Conservation (phyloP, 2,888 invertebrate genomes). For the Trissolcus brochymenae region DNA sequence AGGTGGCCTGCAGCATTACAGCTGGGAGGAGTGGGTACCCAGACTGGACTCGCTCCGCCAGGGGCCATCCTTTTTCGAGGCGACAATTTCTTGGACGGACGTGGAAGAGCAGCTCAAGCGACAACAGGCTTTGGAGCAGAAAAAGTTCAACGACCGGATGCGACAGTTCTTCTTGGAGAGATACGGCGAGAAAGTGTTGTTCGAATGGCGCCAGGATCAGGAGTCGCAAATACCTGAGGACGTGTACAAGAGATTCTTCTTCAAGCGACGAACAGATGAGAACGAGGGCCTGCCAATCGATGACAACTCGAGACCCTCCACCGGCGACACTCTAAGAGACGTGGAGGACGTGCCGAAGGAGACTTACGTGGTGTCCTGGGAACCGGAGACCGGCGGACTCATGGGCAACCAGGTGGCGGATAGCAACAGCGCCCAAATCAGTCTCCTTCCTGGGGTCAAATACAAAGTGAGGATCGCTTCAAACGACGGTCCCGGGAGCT, state of each 20-base stretch:
- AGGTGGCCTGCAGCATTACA: conserved; percentile 67
- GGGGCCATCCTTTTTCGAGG: conserved; percentile 70
- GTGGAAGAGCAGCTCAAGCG: conserved; percentile 65
- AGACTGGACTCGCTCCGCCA: conserved; percentile 69
- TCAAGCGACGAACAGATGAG: conserved; percentile 65
- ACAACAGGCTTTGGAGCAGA: conserved; percentile 67
- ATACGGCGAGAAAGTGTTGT: conserved; percentile 69
- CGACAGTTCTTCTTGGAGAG: conserved; percentile 70
- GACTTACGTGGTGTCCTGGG: conserved; percentile 73
- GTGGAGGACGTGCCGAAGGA: conserved; percentile 57
- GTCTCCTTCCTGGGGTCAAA: conserved; percentile 71
- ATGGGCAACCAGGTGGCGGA: conserved; percentile 75
- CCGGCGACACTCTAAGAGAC: conserved; percentile 55
- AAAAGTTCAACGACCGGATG: conserved; percentile 69
- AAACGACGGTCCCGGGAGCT: conserved; percentile 74
- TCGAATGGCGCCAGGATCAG: conserved; percentile 68
- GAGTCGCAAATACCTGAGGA: conserved; percentile 69
- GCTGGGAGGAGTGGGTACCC: conserved; percentile 72
- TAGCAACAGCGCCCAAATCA: conserved; percentile 71
- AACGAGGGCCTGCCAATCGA: conserved; percentile 53
- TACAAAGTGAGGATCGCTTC: conserved; percentile 73
- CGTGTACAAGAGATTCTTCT: conserved; percentile 70
- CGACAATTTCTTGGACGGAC: conserved; percentile 72
- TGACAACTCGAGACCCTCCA: conserved; percentile 63
- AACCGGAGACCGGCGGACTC: conserved; percentile 72